phyloP scores from a whole-genome alignment of 2,888 invertebrate genomes.

The Cryptus viduatorius region DNA sequence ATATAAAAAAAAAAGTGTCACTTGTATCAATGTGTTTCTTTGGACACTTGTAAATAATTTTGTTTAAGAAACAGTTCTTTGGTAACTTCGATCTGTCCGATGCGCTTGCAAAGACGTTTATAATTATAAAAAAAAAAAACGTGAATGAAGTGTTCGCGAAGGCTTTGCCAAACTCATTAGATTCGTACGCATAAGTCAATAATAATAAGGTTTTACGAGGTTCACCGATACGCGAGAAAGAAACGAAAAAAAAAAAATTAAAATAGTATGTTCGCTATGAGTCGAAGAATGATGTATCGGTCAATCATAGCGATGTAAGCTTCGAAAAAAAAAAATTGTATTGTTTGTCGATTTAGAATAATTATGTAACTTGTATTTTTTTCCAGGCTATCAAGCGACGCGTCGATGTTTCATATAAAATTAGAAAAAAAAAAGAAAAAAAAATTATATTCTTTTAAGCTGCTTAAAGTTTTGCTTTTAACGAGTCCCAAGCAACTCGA shows the following conservation, averaged over 20 bases:
- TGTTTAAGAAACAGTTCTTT: constrained; percentile 15
- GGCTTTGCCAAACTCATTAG: constrained; percentile 23
- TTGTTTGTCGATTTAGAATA: constrained; percentile 53
- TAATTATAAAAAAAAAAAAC: not conserved
- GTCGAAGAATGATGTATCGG: constrained; percentile 44
- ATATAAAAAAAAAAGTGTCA: constrained; percentile 31
- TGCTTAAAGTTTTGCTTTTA: constrained; percentile 33
- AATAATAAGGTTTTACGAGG: constrained; percentile 54
- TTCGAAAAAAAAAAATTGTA: constrained; percentile 40
- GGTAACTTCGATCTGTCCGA: constrained; percentile 25
- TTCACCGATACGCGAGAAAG: constrained; percentile 39
- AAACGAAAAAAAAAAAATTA: constrained; percentile 6
- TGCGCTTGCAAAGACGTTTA: constrained; percentile 19
- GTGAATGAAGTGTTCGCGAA: constrained; percentile 2
- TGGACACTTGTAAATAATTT: constrained; percentile 58
- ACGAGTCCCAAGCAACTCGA: constrained; percentile 34
- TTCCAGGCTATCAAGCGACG: constrained; percentile 36
- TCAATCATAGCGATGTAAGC: constrained; percentile 43
- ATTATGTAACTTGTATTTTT: constrained; percentile 44
- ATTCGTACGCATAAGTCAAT: constrained; percentile 51
- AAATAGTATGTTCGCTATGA: constrained; percentile 29
- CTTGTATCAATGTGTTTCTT: constrained; percentile 43
- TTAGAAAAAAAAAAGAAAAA: constrained; percentile 29
- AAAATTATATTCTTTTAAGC: constrained; percentile 7
- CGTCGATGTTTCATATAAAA: constrained; percentile 14